Conservation (phyloP, 2,113 vertebrate genomes). For the Potamarius usumacintae region DNA sequence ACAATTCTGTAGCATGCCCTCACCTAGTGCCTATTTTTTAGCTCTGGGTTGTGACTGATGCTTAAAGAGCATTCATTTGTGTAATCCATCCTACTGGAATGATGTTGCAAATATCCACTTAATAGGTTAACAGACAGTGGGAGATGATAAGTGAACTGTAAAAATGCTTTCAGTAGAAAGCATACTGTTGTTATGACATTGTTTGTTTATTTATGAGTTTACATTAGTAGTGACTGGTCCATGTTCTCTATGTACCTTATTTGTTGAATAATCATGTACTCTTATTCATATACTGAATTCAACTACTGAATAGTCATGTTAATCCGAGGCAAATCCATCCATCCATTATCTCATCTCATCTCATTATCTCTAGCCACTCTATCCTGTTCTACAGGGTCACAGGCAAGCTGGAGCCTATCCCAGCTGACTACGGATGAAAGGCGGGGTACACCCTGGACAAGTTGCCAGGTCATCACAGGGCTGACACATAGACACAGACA, state of each 20-base stretch:
- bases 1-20: constrained; percentile 63
- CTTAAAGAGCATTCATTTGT: constrained; percentile 35
- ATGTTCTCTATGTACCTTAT: not conserved
- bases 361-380: no score
- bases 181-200: not conserved
- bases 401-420: no score
- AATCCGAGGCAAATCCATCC: not conserved
- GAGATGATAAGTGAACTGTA: not conserved
- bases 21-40: constrained; percentile 42
- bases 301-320: not conserved
- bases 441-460: no score
- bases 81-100: constrained; percentile 29
- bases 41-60: constrained; percentile 39
- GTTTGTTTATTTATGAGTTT: not conserved
- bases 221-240: not conserved
- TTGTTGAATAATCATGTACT: not conserved
- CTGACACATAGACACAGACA: no score
- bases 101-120: constrained; percentile 17
- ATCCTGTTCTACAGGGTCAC: no score
- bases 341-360: no score
- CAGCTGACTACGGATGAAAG: no score
- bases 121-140: not conserved
- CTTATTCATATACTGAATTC: not conserved
- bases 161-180: constrained; percentile 4
- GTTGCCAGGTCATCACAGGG: no score